phyloP scores from a whole-genome alignment of 1,140 invertebrate species.

The Caenorhabditis remanei region DNA sequence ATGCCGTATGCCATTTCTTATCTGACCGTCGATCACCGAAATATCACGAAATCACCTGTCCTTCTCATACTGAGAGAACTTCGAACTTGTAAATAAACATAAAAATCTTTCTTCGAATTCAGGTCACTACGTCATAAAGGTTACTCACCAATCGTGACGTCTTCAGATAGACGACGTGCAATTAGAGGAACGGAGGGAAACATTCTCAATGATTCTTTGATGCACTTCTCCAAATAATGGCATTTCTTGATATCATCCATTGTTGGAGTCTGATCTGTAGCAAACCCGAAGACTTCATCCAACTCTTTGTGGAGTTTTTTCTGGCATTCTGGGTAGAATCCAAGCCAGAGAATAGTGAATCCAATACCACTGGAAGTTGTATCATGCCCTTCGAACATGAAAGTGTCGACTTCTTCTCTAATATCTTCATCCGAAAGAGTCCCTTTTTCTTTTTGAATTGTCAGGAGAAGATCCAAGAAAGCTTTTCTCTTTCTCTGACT shows the following conservation, averaged over 20 bases:
- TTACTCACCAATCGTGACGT: conserved; percentile 78
- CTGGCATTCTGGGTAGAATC: conserved; percentile 80
- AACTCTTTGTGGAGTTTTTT: conserved; percentile 86
- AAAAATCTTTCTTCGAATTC: neutral
- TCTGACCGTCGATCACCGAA: conserved; percentile 6
- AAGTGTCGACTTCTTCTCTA: conserved; percentile 85
- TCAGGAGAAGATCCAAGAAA: conserved; percentile 90
- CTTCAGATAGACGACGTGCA: conserved; percentile 83
- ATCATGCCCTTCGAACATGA: conserved; percentile 87
- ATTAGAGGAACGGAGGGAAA: conserved; percentile 82
- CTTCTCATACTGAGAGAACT: neutral
- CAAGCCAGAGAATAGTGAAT: conserved; percentile 79
- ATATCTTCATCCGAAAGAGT: conserved; percentile 79
- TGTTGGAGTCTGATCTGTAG: conserved; percentile 83
- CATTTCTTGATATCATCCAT: conserved; percentile 86
- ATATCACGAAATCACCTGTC: conserved; percentile 12
- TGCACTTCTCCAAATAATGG: conserved; percentile 86
- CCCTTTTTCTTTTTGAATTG: conserved; percentile 84
- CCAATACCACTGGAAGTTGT: conserved; percentile 88
- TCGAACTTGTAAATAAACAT: neutral
- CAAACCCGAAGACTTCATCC: conserved; percentile 85
- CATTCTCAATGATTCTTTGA: conserved; percentile 86
- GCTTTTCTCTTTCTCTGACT: conserved; percentile 86
- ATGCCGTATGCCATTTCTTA: neutral
- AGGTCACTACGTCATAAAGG: neutral